phyloP scores from a whole-genome alignment of 2,797 vertebrate species.

The Notamacropus eugenii region DNA sequence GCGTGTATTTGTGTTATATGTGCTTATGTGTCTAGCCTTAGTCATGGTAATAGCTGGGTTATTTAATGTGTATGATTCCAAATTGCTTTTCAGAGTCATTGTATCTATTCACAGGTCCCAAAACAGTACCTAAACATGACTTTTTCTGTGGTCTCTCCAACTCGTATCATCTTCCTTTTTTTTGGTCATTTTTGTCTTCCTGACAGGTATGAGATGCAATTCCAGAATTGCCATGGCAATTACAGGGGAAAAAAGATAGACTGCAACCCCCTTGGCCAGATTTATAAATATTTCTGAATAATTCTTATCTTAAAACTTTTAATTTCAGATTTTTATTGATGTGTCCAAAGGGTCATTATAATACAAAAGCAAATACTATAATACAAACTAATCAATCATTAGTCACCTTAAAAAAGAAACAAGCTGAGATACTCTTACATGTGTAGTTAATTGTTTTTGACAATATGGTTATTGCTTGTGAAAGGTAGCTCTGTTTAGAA shows the following conservation, averaged over 20 bases:
- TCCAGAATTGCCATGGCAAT: neutral
- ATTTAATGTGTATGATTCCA: neutral
- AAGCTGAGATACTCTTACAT: neutral
- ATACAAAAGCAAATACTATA: neutral
- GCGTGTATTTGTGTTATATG: neutral
- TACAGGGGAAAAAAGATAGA: neutral
- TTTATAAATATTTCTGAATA: neutral
- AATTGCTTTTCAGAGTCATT: neutral
- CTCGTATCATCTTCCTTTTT: neutral
- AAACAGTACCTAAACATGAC: neutral
- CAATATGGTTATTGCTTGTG: neutral
- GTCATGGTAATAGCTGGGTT: neutral
- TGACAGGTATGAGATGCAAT: neutral
- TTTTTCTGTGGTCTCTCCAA: neutral
- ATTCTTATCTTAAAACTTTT: neutral
- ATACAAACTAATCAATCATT: neutral
- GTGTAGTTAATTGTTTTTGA: neutral
- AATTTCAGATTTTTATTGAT: neutral
- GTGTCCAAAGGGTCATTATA: neutral
- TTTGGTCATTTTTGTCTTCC: neutral
- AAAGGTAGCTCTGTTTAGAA: neutral
- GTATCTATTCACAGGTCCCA: neutral
- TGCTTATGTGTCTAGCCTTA: neutral
- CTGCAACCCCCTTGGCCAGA: neutral
- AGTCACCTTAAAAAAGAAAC: neutral